Conservation (phyloP, 2,888 invertebrate species). For the Gnatocerus cornutus region DNA sequence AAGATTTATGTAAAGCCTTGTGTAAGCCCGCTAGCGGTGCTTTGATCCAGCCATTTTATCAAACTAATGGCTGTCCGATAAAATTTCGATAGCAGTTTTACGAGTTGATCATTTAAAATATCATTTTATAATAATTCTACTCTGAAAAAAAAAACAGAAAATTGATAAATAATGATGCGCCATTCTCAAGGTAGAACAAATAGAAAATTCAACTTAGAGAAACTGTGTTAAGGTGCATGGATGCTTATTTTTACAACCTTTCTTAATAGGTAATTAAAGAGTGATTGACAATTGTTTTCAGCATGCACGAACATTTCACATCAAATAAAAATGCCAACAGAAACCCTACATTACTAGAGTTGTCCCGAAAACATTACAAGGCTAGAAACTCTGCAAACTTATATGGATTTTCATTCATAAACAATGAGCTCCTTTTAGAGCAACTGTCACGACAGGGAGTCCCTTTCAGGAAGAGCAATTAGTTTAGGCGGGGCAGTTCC, state of each 20-base stretch:
- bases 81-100: constrained; percentile 12
- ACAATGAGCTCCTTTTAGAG: background rate
- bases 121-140: background rate
- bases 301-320: constrained; percentile 17
- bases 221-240: constrained; percentile 12
- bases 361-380: background rate
- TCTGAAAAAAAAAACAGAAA: background rate
- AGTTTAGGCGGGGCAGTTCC: constrained; percentile 30
- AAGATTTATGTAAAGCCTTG: constrained; percentile 24
- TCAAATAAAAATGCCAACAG: constrained; percentile 11
- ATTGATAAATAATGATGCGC: too few relatives aligned
- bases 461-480: constrained; percentile 4
- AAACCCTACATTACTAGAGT: background rate
- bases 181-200: background rate
- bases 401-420: background rate
- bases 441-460: background rate
- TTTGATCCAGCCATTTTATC: constrained; percentile 22
- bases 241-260: constrained; percentile 1
- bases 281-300: constrained; percentile 9
- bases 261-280: constrained; percentile 1
- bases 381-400: background rate
- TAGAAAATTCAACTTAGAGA: background rate
- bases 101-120: constrained; percentile 11
- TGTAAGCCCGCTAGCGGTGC: constrained; percentile 22
- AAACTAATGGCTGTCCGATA: constrained; percentile 11